Conservation (phyloP, 2,113 vertebrate species). For the Rafetus swinhoei region DNA sequence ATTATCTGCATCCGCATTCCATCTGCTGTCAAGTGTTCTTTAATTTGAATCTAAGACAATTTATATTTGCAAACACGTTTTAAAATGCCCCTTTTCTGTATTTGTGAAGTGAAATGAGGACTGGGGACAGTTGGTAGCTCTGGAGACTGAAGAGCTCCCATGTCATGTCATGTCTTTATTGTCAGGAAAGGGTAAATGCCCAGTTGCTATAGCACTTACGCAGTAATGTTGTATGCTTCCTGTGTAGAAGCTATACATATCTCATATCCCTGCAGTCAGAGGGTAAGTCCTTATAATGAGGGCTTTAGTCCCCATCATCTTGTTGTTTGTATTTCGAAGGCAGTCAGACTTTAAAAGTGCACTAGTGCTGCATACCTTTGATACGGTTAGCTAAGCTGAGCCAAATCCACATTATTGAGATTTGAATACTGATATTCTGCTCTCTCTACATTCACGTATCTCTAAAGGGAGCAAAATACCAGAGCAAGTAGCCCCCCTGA, state of each 20-base stretch:
- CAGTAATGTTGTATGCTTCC: background rate
- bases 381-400: constrained; percentile 8
- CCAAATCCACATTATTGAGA: background rate
- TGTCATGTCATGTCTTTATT: background rate
- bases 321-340: background rate
- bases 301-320: background rate
- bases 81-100: background rate
- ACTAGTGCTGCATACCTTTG: background rate
- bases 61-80: background rate
- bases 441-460: background rate
- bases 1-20: background rate
- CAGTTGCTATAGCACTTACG: background rate
- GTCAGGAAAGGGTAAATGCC: background rate
- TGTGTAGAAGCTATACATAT: background rate
- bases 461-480: background rate
- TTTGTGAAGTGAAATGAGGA: background rate
- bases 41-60: constrained; percentile 19
- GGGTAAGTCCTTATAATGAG: background rate
- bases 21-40: background rate
- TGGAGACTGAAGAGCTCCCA: background rate
- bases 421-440: background rate
- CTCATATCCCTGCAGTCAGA: constrained; percentile 12
- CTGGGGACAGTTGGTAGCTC: background rate
- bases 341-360: background rate
- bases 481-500: background rate